A percentile compares a stretch with the other conserved stretches of the same genome.
Evolutionary conservation across 2,113 vertebrate genomes (phyloP).

Genomic region (Lepisosteus oculatus): DNA sequence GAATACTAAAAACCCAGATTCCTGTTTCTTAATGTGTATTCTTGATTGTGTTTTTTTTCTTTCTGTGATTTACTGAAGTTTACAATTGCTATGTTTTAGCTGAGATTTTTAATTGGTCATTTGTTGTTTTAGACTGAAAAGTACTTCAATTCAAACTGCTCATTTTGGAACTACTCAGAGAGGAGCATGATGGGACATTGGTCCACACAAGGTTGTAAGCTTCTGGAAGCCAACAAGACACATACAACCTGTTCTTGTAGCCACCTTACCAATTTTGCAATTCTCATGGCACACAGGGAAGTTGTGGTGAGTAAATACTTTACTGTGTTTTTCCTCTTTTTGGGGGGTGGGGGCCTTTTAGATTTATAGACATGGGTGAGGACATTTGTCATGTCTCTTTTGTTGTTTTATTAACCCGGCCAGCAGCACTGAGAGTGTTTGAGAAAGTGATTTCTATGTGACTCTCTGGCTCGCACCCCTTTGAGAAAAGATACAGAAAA

Average conservation of each 20-base stretch:
- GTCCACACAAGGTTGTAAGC: conserved; percentile 98
- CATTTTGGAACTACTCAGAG: conserved; percentile 99
- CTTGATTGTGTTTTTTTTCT: neutral
- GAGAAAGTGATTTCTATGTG: neutral
- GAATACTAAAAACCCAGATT: neutral
- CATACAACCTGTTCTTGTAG: conserved; percentile 95
- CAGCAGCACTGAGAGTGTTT: neutral
- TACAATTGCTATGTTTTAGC: neutral
- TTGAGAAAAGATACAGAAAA: neutral
- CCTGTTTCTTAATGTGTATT: neutral
- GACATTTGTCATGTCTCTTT: conserved; percentile 1
- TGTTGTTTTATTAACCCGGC: conserved; percentile 9
- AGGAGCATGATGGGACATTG: conserved; percentile 99
- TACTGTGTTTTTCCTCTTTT: conserved; percentile 17
- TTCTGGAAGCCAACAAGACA: conserved; percentile 91
- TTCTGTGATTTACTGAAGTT: neutral
- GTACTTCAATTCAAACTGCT: conserved; percentile 99
- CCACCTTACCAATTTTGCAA: conserved; percentile 96
- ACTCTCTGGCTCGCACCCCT: neutral
- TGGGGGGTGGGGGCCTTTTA: conserved; percentile 2
- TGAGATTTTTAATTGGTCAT: conserved; percentile 26
- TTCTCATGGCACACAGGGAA: conserved; percentile 94
- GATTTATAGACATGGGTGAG: neutral
- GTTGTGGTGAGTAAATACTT: conserved; percentile 73
- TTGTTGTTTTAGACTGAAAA: conserved; percentile 84